Conservation (phyloP, 1,140 invertebrate genomes). For the Drosophila equinoxialis region DNA sequence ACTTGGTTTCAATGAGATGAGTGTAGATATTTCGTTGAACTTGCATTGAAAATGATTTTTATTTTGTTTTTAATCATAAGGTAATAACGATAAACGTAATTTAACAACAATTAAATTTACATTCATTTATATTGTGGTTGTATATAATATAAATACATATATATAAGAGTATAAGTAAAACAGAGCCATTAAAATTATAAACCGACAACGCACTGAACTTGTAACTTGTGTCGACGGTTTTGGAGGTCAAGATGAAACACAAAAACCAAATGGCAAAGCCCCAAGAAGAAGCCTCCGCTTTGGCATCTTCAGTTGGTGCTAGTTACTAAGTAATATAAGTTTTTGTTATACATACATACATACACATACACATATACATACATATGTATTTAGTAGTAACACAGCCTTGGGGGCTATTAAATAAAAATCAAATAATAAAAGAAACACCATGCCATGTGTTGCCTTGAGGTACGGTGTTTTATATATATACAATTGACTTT, state of each 20-base stretch:
- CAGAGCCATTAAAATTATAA: conserved; percentile 39
- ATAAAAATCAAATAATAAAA: conserved; percentile 10
- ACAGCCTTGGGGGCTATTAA: conserved; percentile 73
- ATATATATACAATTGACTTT: conserved; percentile 69
- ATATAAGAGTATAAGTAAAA: conserved; percentile 12
- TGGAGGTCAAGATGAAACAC: conserved; percentile 37
- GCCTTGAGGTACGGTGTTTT: conserved; percentile 54
- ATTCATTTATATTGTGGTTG: conserved; percentile 34
- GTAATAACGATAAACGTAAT: conserved; percentile 71
- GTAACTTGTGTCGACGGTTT: conserved; percentile 38
- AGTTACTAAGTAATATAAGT: conserved; percentile 51
- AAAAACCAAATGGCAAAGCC: conserved; percentile 26
- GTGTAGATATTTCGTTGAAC: conserved; percentile 31
- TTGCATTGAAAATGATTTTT: conserved; percentile 74
- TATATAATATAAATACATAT: conserved; percentile 1
- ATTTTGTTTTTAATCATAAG: conserved; percentile 69
- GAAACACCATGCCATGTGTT: conserved; percentile 65
- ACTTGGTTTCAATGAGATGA: conserved; percentile 22
- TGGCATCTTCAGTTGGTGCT: conserved; percentile 39
- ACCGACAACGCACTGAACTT: conserved; percentile 33
- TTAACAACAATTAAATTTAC: conserved; percentile 79
- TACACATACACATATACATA: conserved; percentile 32
- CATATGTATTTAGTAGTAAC: conserved; percentile 11
- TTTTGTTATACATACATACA: conserved; percentile 11
- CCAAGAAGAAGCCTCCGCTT: conserved; percentile 29